A percentile compares a stretch with the other conserved stretches of the same genome.
Evolutionary conservation across 2,888 invertebrate species (phyloP).

Genomic region (Gymnoscelis rufifasciata): DNA sequence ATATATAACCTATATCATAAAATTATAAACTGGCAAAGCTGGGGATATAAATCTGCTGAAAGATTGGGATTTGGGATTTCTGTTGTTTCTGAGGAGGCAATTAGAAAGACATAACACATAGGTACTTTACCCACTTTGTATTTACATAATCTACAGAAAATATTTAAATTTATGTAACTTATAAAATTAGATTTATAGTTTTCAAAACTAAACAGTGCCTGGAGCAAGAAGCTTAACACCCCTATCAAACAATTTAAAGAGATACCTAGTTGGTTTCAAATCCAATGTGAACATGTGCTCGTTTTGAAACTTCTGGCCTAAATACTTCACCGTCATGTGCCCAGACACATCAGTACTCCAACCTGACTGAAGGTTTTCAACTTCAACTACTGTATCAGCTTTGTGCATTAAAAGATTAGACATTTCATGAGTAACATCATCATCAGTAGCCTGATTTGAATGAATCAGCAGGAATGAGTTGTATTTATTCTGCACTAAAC

Average conservation of each 20-base stretch:
- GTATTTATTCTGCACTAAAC: conserved; percentile 46
- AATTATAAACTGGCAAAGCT: too few species aligned
- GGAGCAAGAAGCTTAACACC: conserved; percentile 86
- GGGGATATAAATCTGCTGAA: too few species aligned
- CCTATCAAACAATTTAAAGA: conserved; percentile 86
- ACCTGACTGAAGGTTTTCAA: conserved; percentile 84
- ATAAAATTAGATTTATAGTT: neutral
- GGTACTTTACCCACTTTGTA: too few species aligned
- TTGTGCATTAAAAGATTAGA: conserved; percentile 81
- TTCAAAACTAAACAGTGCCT: conserved; percentile 66
- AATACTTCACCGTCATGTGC: conserved; percentile 76
- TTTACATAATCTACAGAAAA: too few species aligned
- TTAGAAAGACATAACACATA: too few species aligned
- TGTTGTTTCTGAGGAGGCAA: too few species aligned
- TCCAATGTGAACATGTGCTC: conserved; percentile 49
- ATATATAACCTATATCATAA: too few species aligned
- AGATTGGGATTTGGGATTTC: too few species aligned
- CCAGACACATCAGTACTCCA: conserved; percentile 86
- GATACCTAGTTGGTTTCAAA: conserved; percentile 60
- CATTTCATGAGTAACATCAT: conserved; percentile 78
- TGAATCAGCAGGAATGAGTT: conserved; percentile 72
- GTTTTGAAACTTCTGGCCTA: conserved; percentile 52
- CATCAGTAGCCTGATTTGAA: conserved; percentile 78
- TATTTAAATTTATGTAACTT: too few species aligned
- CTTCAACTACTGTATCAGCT: conserved; percentile 81